These are phyloP conservation scores for Gymnodraco acuticeps DNA, from an alignment of 2,797 vertebrate species.

Conservation along the genomic window DNA sequence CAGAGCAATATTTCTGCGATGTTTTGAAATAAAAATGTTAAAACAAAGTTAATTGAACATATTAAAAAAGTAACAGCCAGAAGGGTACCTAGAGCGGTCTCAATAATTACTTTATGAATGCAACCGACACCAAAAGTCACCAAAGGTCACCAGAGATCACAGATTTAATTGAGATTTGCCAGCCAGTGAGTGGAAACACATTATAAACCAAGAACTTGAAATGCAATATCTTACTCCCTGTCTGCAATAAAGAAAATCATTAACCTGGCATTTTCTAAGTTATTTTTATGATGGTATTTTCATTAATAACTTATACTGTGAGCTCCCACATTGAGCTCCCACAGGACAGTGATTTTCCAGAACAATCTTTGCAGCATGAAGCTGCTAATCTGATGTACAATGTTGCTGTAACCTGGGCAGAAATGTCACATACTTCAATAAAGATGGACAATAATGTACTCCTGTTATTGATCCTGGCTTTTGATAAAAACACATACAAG, in stretches of 20 bases:
- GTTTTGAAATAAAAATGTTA: too few species aligned
- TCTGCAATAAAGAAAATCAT: neutral
- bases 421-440: too few species aligned
- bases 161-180: constrained; percentile 1
- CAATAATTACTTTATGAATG: neutral
- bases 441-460: too few species aligned
- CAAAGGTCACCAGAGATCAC: neutral
- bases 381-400: too few species aligned
- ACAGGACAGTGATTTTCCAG: neutral
- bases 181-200: neutral
- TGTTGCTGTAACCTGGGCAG: too few species aligned
- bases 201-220: constrained; percentile 2
- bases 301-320: neutral
- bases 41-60: neutral
- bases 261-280: constrained; percentile 6
- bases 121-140: neutral
- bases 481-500: constrained; percentile 24
- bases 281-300: constrained; percentile 25
- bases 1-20: neutral
- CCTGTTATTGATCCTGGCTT: constrained; percentile 12
- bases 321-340: constrained; percentile 7
- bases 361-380: too few species aligned
- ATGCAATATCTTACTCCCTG: neutral
- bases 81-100: neutral
- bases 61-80: neutral